Conservation (phyloP, 2,797 vertebrate species). For the Serranus cabrilla region DNA sequence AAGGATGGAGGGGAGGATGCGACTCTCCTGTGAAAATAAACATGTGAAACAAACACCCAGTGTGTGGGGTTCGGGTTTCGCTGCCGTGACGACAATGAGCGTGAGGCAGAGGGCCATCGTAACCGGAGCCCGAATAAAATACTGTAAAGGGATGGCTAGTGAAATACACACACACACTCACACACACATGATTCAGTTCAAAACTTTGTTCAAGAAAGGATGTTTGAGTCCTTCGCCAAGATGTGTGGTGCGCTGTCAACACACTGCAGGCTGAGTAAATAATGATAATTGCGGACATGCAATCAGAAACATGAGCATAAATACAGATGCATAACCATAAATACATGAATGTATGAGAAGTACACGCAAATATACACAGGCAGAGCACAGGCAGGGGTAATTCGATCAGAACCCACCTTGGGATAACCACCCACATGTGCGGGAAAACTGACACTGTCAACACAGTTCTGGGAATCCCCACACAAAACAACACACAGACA, state of each 20-base stretch:
- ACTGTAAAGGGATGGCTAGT: conserved; percentile 40
- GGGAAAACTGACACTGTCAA: conserved; percentile 48
- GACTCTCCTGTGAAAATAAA: conserved; percentile 81
- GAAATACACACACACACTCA: conserved; percentile 42
- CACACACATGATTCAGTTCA: neutral
- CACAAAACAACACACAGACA: conserved; percentile 13
- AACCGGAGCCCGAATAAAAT: conserved; percentile 72
- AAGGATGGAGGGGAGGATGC: conserved; percentile 79
- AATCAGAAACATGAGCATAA: neutral
- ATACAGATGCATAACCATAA: neutral
- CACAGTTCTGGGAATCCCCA: conserved; percentile 70
- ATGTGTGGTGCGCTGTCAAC: neutral
- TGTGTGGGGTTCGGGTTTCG: conserved; percentile 66
- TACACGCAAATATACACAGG: conserved; percentile 30
- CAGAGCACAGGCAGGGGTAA: conserved; percentile 31
- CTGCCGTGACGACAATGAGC: conserved; percentile 63
- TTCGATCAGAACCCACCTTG: conserved; percentile 39
- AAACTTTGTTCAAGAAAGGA: neutral
- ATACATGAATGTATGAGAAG: neutral
- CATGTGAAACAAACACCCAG: conserved; percentile 76
- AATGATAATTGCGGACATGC: neutral
- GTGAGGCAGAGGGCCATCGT: conserved; percentile 55
- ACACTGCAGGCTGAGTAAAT: neutral
- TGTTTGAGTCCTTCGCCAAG: neutral
- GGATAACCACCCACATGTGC: conserved; percentile 28